Base-by-base conservation (phyloP, 2,113 vertebrate genomes). In the Datnioides undecimradiatus region DNA sequence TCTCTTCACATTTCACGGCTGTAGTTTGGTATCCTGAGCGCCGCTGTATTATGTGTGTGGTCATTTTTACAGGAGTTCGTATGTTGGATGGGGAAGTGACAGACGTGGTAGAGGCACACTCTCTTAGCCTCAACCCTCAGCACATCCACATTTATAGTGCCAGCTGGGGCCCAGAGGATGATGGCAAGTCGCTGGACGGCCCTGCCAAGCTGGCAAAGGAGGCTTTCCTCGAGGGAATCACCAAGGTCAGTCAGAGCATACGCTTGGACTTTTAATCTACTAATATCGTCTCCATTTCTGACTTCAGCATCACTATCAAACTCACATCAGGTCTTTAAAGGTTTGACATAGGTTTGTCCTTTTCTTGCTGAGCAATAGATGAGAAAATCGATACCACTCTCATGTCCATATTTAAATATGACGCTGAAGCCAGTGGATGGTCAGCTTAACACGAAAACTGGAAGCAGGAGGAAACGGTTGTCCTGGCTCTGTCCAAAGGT, bases 11-110 rank as follows among this genome's bases (percentile, higher is more conserved):
- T 64, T 38, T 76, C 33, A 34, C 16, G 7, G 69, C 49, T 76
- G 25, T n/a, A 17, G 34, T 69, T 59, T 10, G 5, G 38, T 71
- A 27, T 57, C 34, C 51, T 25, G n/a, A 78, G 79, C 31, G 49
- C 34, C 52, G 2, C n/a, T 38, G n/a, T 17, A 2, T 31, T 51
- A 23, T 34, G 2, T 69, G 33, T 70, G 2, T 69, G 33, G 67
- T 46, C 16, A 13, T 67, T 81, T 80, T 10, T 17, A 65, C 90
- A 99, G 98, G 98, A 52, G 98, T 99, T 84, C 97, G 98, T 57
- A 99, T 99, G 98, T 90, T 99, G 94, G 98, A 99, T 8, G 98
- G 98, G 23, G 98, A 99, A 88, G 98, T 99, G 92, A 99, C 98
- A 0, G 98, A 99, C 16, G 95, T 97, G 1, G 98, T 99, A 78